phyloP scores from a whole-genome alignment of 1,140 invertebrate species.

The Cepaea nemoralis region DNA sequence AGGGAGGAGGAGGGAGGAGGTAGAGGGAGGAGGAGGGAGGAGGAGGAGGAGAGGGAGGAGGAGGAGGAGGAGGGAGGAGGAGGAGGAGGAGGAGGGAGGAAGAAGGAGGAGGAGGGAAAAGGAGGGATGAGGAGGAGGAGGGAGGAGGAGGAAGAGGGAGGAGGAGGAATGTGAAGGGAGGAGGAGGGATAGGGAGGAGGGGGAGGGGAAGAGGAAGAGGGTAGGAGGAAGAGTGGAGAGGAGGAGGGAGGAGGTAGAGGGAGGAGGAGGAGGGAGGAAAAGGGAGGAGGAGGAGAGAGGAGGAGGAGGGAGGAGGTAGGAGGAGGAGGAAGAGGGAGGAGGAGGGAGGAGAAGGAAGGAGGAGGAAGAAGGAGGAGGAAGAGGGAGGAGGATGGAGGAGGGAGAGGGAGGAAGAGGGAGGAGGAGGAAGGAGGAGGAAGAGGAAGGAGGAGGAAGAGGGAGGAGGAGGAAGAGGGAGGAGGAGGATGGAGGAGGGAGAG shows the following conservation, averaged over 20 bases:
- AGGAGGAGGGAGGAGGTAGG: background rate
- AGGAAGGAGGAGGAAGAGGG: background rate
- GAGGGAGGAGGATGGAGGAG: too few species aligned
- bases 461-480: background rate
- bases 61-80: background rate
- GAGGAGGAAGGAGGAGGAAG: background rate
- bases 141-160: too few species aligned
- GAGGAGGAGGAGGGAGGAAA: conserved; percentile 4
- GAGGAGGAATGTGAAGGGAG: too few species aligned
- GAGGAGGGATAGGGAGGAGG: too few species aligned
- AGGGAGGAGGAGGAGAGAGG: background rate
- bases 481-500: too few species aligned
- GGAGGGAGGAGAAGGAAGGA: background rate
- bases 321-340: too few species aligned
- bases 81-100: background rate
- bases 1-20: too few species aligned
- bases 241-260: conserved; percentile 9
- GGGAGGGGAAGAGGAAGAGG: too few species aligned
- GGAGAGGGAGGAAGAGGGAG: background rate
- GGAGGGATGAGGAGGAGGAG: too few species aligned
- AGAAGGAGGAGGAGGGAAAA: conserved; percentile 8
- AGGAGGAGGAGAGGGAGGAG: background rate
- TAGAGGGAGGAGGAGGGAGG: background rate
- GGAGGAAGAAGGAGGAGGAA: background rate
- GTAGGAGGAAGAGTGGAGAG: too few species aligned